phyloP scores from a whole-genome alignment of 2,888 invertebrate species.

The Synergus gifuensis region DNA sequence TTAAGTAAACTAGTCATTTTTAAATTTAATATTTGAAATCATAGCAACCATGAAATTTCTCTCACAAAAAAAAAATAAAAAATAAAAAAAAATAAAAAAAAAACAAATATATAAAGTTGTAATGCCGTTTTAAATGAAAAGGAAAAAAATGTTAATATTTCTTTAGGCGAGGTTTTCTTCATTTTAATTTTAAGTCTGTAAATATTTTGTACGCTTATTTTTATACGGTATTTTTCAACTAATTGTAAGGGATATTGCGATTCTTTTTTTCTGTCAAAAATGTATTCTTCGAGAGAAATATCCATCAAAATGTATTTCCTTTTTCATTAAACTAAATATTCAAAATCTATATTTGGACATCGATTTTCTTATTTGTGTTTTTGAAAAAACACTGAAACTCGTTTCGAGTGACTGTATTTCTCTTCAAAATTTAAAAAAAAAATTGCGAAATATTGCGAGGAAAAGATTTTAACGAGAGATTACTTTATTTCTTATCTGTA shows the following conservation, averaged over 20 bases:
- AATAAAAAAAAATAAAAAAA: too few relatives aligned
- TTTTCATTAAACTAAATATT: conserved; percentile 5
- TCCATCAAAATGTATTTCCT: background rate
- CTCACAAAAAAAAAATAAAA: too few relatives aligned
- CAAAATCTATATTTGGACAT: background rate
- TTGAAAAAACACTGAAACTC: background rate
- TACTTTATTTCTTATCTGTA: background rate
- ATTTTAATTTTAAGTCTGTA: background rate
- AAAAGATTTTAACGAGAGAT: conserved; percentile 2
- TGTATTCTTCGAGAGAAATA: conserved; percentile 10
- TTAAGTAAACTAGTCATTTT: too few relatives aligned
- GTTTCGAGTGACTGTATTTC: background rate
- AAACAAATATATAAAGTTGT: background rate
- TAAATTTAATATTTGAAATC: too few relatives aligned
- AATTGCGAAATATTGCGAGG: background rate
- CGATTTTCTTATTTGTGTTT: conserved; percentile 4
- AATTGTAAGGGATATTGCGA: conserved; percentile 12
- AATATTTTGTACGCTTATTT: conserved; percentile 9
- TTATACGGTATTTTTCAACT: background rate
- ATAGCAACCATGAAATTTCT: too few relatives aligned
- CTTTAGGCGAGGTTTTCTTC: background rate
- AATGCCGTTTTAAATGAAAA: background rate
- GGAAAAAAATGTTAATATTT: background rate
- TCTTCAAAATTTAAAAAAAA: background rate
- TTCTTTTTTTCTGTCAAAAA: conserved; percentile 2